These are phyloP conservation scores for Elephantulus edwardii DNA, from an alignment of 2,113 vertebrate genomes.

Conservation along the genomic window DNA sequence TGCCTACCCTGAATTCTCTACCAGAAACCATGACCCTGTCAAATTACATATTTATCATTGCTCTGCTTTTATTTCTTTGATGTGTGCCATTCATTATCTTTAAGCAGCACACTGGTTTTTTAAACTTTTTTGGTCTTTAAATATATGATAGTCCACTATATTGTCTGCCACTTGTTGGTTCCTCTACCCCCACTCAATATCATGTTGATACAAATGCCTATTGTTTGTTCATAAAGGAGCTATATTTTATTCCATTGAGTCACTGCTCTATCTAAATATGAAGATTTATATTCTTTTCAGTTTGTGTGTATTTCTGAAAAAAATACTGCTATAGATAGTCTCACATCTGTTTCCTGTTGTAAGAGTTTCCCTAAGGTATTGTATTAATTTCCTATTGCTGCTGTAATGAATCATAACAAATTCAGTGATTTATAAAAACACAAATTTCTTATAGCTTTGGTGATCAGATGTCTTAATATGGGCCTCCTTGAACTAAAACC, in stretches of 20 bases:
- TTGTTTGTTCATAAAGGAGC: not conserved
- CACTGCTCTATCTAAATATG: not conserved
- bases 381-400: not conserved
- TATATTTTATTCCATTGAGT: not conserved
- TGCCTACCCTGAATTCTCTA: not conserved
- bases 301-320: not conserved
- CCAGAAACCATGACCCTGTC: not conserved
- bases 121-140: not conserved
- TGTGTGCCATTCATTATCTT: too few species aligned
- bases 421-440: not conserved
- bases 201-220: not conserved
- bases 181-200: not conserved
- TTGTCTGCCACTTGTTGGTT: not conserved
- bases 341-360: not conserved
- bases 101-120: not conserved
- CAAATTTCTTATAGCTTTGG: not conserved
- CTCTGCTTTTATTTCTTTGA: not conserved
- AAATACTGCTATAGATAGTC: too few species aligned
- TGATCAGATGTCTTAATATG: not conserved
- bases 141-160: not conserved
- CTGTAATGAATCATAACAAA: not conserved
- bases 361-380: not conserved
- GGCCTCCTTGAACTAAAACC: not conserved
- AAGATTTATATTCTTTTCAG: not conserved
- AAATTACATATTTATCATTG: not conserved